Percentiles rank a stretch among this genome's conserved stretches.
Evolutionary conservation across 2,797 vertebrate genomes (phyloP).

Genomic region (Glyptemys insculpta): DNA sequence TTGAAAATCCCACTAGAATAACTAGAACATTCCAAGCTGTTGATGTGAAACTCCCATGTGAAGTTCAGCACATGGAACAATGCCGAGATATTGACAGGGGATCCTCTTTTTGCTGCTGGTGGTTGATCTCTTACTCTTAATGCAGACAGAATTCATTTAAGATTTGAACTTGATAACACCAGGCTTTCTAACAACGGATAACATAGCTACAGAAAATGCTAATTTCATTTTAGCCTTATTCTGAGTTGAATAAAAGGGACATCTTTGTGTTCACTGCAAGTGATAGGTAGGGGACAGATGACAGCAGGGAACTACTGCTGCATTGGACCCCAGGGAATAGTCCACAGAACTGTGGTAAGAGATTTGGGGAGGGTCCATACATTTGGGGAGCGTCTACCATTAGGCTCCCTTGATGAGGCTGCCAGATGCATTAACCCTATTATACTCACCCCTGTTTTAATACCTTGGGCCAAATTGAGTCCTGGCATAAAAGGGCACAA

Average conservation of each 20-base stretch:
- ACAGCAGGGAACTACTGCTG: slow-evolving; percentile 99
- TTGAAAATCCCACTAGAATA: background rate
- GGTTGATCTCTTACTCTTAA: background rate
- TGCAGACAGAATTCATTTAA: background rate
- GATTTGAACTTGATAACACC: background rate
- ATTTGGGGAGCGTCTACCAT: background rate
- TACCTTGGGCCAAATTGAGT: background rate
- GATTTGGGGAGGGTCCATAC: background rate
- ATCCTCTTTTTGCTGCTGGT: background rate
- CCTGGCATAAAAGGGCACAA: background rate
- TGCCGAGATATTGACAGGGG: background rate
- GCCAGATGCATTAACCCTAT: background rate
- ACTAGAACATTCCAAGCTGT: background rate
- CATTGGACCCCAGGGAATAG: slow-evolving; percentile 97
- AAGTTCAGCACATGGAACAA: background rate
- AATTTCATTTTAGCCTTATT: background rate
- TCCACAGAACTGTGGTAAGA: slow-evolving; percentile 96
- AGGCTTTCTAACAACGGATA: background rate
- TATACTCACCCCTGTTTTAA: background rate
- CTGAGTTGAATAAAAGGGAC: background rate
- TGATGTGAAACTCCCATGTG: background rate
- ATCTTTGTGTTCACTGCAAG: background rate
- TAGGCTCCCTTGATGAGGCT: background rate
- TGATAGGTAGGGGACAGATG: slow-evolving; percentile 96
- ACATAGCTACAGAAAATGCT: background rate